Evolutionary conservation across 2,888 invertebrate species (phyloP).

Genomic region (Parascotia fuliginaria): DNA sequence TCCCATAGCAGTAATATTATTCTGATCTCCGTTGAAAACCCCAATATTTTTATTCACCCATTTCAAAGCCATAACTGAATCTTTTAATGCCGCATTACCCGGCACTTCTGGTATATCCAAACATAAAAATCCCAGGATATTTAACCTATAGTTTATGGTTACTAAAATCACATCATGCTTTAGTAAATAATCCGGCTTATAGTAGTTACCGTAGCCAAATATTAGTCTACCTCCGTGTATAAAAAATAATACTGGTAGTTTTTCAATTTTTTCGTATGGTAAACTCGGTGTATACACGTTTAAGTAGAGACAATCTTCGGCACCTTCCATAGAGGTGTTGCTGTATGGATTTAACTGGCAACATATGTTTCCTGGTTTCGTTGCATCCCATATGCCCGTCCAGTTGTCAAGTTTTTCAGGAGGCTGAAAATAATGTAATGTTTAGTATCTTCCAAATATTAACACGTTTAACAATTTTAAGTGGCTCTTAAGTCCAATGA

Average conservation of each 20-base stretch:
- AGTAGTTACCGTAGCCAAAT: conserved; percentile 82
- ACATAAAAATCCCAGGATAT: conserved; percentile 71
- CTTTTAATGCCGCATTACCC: conserved; percentile 74
- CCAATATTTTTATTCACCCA: conserved; percentile 72
- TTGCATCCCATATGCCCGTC: conserved; percentile 67
- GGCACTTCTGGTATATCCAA: conserved; percentile 70
- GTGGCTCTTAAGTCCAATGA: no score
- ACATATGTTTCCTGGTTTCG: conserved; percentile 71
- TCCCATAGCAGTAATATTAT: conserved; percentile 68
- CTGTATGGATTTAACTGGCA: conserved; percentile 76
- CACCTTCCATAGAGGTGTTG: conserved; percentile 73
- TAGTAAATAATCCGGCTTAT: conserved; percentile 70
- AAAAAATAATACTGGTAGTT: conserved; percentile 83
- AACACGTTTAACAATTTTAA: no score
- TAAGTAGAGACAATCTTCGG: conserved; percentile 89
- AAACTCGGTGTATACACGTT: conserved; percentile 88
- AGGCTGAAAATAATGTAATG: no score
- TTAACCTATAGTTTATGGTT: conserved; percentile 72
- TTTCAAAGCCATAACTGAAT: conserved; percentile 65
- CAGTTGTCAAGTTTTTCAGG: conserved; percentile 64
- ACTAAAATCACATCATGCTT: conserved; percentile 69
- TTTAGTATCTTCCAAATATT: no score
- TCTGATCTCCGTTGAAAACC: conserved; percentile 65
- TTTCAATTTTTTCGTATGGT: conserved; percentile 57
- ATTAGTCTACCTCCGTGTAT: conserved; percentile 85